phyloP scores from a whole-genome alignment of 2,113 vertebrate species.

The Chascanopsetta lugubris region DNA sequence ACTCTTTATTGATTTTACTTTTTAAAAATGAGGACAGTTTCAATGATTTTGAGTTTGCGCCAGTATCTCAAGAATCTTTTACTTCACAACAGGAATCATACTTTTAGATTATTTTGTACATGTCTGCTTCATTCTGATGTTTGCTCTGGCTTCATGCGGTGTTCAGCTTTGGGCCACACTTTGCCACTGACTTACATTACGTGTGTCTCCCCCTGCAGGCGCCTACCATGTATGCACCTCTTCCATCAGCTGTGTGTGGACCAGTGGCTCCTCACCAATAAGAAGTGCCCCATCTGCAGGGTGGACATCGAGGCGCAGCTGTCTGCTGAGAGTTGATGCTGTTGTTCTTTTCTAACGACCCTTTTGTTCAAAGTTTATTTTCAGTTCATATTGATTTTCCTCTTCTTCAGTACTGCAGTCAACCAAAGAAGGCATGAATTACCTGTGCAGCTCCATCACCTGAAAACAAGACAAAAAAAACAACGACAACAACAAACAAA shows the following conservation, averaged over 20 bases:
- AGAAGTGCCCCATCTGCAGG: conserved; percentile 99
- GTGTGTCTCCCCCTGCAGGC: conserved; percentile 77
- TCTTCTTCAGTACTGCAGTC: conserved; percentile 97
- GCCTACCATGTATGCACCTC: conserved; percentile 99
- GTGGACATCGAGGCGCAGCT: conserved; percentile 99
- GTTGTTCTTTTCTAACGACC: conserved; percentile 85
- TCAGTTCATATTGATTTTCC: conserved; percentile 78
- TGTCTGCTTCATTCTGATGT: too few species aligned
- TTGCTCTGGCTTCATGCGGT: too few species aligned
- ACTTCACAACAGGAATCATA: too few species aligned
- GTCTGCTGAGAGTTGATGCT: conserved; percentile 98
- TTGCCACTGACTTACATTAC: not conserved
- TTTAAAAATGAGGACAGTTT: not conserved
- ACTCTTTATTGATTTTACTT: not conserved
- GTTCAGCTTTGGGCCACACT: not conserved
- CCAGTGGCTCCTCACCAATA: conserved; percentile 99
- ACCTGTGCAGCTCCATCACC: conserved; percentile 88
- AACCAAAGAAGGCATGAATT: conserved; percentile 99
- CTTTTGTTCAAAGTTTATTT: conserved; percentile 70
- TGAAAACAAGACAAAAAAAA: conserved; percentile 56
- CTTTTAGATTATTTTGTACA: too few species aligned
- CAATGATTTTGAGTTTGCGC: not conserved
- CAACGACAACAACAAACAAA: too few species aligned
- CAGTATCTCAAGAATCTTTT: not conserved
- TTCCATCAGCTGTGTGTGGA: conserved; percentile 99